Evolutionary conservation across 53 echinoderm and acorn worm species (phyloP).

Genomic region (Glandiceps talaboti): DNA sequence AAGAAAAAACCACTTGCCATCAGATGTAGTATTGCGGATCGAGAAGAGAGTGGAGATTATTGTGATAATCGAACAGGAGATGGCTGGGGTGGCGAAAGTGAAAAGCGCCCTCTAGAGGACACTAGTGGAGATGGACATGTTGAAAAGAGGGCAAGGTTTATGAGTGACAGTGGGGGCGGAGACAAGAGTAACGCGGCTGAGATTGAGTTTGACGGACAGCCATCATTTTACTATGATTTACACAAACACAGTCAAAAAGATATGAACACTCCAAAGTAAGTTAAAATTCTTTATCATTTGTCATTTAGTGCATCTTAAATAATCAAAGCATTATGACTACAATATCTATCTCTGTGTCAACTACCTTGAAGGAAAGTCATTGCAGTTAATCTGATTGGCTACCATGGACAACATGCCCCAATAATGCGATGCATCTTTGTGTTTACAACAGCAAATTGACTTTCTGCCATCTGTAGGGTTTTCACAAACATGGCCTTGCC

Average conservation of each 20-base stretch:
- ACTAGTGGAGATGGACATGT: not conserved
- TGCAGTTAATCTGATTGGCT: too few species aligned
- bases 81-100: not conserved
- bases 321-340: too few species aligned
- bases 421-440: too few species aligned
- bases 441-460: too few species aligned
- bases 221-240: slow-evolving; percentile 30
- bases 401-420: too few species aligned
- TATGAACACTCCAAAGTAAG: slow-evolving; percentile 32
- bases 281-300: too few species aligned
- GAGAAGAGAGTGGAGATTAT: not conserved
- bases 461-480: too few species aligned
- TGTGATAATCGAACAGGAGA: not conserved
- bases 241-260: slow-evolving; percentile 21
- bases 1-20: not conserved
- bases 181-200: not conserved
- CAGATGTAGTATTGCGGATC: not conserved
- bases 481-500: too few species aligned
- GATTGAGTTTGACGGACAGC: slow-evolving; percentile 1
- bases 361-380: too few species aligned
- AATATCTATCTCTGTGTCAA: too few species aligned
- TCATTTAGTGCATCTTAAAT: too few species aligned
- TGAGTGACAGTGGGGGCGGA: not conserved
- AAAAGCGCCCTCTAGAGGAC: not conserved
- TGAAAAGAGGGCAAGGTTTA: not conserved